These are phyloP conservation scores for Nycticebus coucang DNA, from an alignment of 2,113 vertebrate genomes.

Conservation along the genomic window DNA sequence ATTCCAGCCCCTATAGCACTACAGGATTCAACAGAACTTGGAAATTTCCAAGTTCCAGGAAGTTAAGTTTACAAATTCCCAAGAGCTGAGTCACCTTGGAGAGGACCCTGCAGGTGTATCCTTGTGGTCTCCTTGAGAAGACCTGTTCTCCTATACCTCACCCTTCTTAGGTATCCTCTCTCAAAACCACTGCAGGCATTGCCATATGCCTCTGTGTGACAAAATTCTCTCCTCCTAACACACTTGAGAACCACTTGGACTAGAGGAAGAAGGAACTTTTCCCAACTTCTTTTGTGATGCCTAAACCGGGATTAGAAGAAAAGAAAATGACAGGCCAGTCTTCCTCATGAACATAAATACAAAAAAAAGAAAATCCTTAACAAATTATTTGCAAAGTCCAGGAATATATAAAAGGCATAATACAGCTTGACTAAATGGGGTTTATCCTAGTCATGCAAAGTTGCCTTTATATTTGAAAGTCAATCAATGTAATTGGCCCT, in stretches of 20 bases:
- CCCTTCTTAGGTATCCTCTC: too few relatives aligned
- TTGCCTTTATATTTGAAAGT: conserved; percentile 37
- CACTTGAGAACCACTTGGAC: not conserved
- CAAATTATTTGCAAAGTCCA: conserved; percentile 9
- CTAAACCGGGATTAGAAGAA: not conserved
- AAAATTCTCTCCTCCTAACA: not conserved
- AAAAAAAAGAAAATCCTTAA: not conserved
- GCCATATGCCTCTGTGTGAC: not conserved
- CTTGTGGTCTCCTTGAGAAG: too few relatives aligned
- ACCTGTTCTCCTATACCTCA: too few relatives aligned
- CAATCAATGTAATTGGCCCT: not conserved
- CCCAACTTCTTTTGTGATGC: not conserved
- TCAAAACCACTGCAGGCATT: not conserved
- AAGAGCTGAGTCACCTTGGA: too few relatives aligned
- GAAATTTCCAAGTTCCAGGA: too few relatives aligned
- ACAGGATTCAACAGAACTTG: too few relatives aligned
- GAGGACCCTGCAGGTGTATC: too few relatives aligned
- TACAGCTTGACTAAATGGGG: not conserved
- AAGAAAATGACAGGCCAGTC: not conserved
- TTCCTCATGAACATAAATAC: not conserved
- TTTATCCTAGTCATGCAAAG: conserved; percentile 23
- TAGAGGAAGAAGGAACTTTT: not conserved
- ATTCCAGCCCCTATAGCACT: too few relatives aligned
- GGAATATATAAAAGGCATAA: not conserved
- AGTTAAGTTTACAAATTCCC: too few relatives aligned